Evolutionary conservation across 1,140 invertebrate genomes (phyloP), one percentile per base, ranked within the genome.

Genomic region (Saccostrea echinata): DNA sequence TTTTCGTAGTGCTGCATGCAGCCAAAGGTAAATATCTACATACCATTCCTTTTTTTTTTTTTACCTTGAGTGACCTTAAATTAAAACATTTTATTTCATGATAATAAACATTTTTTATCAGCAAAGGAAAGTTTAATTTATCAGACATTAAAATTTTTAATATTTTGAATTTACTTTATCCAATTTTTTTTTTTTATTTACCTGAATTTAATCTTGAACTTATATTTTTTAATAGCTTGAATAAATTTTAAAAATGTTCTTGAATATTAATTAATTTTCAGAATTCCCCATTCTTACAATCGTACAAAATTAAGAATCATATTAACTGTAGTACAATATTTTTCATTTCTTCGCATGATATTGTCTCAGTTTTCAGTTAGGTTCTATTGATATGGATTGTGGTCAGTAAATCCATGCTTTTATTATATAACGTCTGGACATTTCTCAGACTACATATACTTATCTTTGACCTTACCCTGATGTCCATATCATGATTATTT

Each of bases 1-100:
- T 82, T 89, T 89, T 89, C 88, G 88, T 83, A 81, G 86, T 85
- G 68, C 43, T 89, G 55, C 84, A 43, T 51, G 82, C 85, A 61
- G 83, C 88, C 18, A 83, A 89, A 87, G 88, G 88, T 89, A 88
- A 55, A 85, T 30, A 1, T 51, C 6, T 52, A 61, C 30, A 53
- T 61, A 13, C 43, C 43, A 43, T 43, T 9, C 13, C 21, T 21
- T 55, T 21, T 55, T 51, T 21, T 55, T 21, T 55, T 51, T 83
- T 35, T 84, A 12, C 16, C 24, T 43, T 51, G 27, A 18, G 27
- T 82, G 52, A 30, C n/a, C 55, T 61, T 61, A 21, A 61, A 61
- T 61, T n/a, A 21, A n/a, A n/a, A 43, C 43, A 43, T 43, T 43
- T 43, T 61, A 21, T 61, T 61, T 2, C 0, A 21, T n/a, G 4